A percentile compares a stretch with the other conserved stretches of the same genome.
Conservation (phyloP, 2,797 vertebrate species). For the Cynopterus sphinx region DNA sequence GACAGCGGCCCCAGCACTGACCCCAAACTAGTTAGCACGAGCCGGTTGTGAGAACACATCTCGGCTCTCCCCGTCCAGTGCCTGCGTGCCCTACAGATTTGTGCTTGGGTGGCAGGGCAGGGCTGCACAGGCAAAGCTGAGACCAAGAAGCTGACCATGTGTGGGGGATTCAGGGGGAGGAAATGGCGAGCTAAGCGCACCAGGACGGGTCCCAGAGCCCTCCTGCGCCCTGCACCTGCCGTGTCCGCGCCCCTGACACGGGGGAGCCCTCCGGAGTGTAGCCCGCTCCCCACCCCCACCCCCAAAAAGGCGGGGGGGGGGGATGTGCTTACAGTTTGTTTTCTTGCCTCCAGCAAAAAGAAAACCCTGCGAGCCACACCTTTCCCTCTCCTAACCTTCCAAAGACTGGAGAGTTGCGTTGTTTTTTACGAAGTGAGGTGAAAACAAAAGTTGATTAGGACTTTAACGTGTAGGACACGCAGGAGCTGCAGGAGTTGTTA, state of each 20-base stretch:
- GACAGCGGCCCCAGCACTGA: background rate
- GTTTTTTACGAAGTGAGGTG: background rate
- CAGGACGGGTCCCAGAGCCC: background rate
- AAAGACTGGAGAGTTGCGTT: background rate
- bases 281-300: background rate
- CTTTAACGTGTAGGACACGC: background rate
- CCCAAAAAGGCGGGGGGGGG: no score
- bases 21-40: background rate
- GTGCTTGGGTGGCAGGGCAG: background rate
- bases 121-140: background rate
- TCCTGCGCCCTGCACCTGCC: background rate
- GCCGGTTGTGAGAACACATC: background rate
- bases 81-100: background rate
- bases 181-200: background rate
- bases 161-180: background rate
- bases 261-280: constrained; percentile 41
- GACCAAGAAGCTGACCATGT: background rate
- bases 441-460: background rate
- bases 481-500: background rate
- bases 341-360: background rate
- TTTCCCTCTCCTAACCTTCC: background rate
- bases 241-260: constrained; percentile 28
- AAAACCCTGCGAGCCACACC: constrained; percentile 47
- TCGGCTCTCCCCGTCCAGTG: background rate
- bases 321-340: no score